Evolutionary conservation across 2,888 invertebrate genomes (phyloP).

Genomic region (Parnassius orleans): DNA sequence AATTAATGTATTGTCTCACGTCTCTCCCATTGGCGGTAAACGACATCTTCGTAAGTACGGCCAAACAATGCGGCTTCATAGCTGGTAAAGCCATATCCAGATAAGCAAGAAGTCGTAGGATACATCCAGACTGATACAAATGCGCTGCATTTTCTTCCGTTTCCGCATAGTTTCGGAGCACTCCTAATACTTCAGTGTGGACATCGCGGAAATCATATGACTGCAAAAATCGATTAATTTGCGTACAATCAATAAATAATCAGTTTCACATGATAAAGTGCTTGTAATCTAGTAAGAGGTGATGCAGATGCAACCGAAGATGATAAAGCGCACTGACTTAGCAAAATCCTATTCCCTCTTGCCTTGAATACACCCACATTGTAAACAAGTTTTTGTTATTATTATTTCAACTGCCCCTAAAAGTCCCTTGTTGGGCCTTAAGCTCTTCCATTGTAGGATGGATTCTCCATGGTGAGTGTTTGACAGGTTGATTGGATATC

Average conservation of each 20-base stretch:
- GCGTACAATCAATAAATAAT: neutral
- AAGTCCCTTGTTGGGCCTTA: too few species aligned
- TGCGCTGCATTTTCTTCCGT: slow-evolving; percentile 66
- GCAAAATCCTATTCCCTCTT: too few species aligned
- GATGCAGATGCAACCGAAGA: neutral
- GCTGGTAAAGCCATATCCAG: slow-evolving; percentile 69
- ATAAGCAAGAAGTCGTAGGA: slow-evolving; percentile 64
- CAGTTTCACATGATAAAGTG: too few species aligned
- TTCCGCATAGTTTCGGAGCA: slow-evolving; percentile 66
- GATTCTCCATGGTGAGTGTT: too few species aligned
- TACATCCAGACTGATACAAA: slow-evolving; percentile 66
- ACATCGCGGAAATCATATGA: slow-evolving; percentile 74
- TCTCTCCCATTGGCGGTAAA: slow-evolving; percentile 64
- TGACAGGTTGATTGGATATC: too few species aligned
- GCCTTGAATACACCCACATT: too few species aligned
- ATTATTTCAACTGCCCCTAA: too few species aligned
- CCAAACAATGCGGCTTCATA: slow-evolving; percentile 68
- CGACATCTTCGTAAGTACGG: slow-evolving; percentile 71
- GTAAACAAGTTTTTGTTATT: too few species aligned
- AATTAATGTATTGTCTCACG: slow-evolving; percentile 39
- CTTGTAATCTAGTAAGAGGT: too few species aligned
- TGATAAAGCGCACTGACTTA: too few species aligned
- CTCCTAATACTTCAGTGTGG: slow-evolving; percentile 60
- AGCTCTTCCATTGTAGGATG: too few species aligned
- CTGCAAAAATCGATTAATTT: slow-evolving; percentile 37